Conservation (phyloP, 1,140 invertebrate genomes). For the Eurytemora carolleeae region DNA sequence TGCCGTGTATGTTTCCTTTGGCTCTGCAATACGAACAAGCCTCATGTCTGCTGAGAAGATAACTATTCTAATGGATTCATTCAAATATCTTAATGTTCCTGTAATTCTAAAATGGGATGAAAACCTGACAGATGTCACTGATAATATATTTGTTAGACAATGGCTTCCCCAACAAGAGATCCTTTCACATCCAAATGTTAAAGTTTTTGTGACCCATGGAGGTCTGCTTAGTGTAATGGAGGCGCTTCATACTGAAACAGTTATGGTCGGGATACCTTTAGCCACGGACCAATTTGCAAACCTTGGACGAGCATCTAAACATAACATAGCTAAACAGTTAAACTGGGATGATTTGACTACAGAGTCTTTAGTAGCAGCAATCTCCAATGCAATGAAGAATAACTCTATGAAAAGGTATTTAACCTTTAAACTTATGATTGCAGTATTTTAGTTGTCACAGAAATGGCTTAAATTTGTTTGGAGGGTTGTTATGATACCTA, state of each 20-base stretch:
- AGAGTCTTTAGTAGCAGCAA: no score
- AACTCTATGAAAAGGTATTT: no score
- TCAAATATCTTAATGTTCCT: background rate
- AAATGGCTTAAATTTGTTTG: no score
- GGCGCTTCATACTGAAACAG: background rate
- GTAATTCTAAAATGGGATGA: constrained; percentile 13
- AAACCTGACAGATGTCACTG: background rate
- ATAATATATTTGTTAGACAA: constrained; percentile 1
- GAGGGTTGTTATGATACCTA: no score
- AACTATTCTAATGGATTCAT: constrained; percentile 2
- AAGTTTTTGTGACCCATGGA: constrained; percentile 11
- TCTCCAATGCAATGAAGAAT: no score
- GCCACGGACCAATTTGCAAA: no score
- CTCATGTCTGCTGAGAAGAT: background rate
- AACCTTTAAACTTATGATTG: no score
- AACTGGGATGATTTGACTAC: no score
- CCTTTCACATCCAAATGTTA: constrained; percentile 9
- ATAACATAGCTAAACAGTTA: no score
- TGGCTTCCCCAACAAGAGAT: constrained; percentile 13
- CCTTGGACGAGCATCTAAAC: no score
- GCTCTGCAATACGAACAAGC: background rate
- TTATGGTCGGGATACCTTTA: background rate
- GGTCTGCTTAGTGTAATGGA: background rate
- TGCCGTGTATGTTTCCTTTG: constrained; percentile 9
- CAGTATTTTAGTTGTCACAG: no score